Evolutionary conservation across 1,140 invertebrate species (phyloP).

Genomic region (Drosophila subobscura): DNA sequence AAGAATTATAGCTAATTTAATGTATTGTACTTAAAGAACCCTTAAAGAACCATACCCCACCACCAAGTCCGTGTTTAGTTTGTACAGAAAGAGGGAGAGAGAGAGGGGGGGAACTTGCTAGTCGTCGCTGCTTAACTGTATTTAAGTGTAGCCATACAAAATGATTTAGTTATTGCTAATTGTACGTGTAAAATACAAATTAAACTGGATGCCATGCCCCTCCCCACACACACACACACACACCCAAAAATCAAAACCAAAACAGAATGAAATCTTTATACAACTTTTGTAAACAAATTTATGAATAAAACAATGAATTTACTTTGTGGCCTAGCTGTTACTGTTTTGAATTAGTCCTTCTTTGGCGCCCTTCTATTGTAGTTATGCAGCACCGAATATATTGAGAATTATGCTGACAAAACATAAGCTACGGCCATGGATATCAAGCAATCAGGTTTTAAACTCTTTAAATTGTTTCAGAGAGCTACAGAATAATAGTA

Average conservation of each 20-base stretch:
- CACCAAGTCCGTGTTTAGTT: constrained; percentile 11
- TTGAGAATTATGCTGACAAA: too few relatives aligned
- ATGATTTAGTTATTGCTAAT: constrained; percentile 56
- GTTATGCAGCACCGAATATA: too few relatives aligned
- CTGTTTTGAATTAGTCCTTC: too few relatives aligned
- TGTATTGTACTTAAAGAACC: constrained; percentile 67
- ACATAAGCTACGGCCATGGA: too few relatives aligned
- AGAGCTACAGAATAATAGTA: too few relatives aligned
- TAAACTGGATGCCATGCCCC: constrained; percentile 29
- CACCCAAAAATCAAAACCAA: not conserved
- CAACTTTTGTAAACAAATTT: constrained; percentile 69
- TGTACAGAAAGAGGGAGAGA: constrained; percentile 36
- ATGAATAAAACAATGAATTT: constrained; percentile 67
- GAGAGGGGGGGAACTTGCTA: constrained; percentile 52
- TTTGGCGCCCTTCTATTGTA: too few relatives aligned
- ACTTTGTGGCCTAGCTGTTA: constrained; percentile 37
- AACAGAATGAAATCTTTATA: constrained; percentile 56
- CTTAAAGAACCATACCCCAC: constrained; percentile 4
- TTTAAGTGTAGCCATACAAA: constrained; percentile 58
- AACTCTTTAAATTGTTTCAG: too few relatives aligned
- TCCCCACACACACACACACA: constrained; percentile 51
- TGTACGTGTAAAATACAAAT: constrained; percentile 44
- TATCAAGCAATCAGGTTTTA: too few relatives aligned
- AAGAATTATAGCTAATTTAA: constrained; percentile 72
- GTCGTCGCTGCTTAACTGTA: constrained; percentile 68